Evolutionary conservation across 2,888 invertebrate genomes (phyloP), one percentile per base, ranked within the genome.

Genomic region (Spilosoma lubricipeda): DNA sequence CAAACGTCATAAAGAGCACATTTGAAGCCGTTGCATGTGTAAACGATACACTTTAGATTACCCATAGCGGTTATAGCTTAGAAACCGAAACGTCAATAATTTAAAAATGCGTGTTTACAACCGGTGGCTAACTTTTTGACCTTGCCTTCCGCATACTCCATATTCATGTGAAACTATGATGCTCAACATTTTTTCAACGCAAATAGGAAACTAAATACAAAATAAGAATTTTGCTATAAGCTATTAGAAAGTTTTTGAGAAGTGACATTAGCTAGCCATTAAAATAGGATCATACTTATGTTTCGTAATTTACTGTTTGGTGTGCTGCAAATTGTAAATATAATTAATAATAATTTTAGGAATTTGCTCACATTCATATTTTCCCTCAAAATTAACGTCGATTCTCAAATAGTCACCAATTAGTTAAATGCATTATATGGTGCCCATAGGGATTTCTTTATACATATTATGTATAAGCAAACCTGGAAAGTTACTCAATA

Each of bases 91-190:
- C 78, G 71, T 18, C 20, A 27, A 82, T 84, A 45, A 77, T 73
- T 80, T 80, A 81, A 80, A 77, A 82, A 71, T 71, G 75, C 80
- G 78, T 78, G 82, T 56, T 66, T 42, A 72, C 72, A 71, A 82
- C 75, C 71, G 69, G 76, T 77, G 68, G 73, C 77, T 75, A 75
- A 77, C 83, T 80, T 77, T 77, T 78, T 84, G 79, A 83, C 83
- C 84, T 45, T 42, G 36, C 48, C 85, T 83, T 83, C 84, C 85
- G 83, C 75, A 71, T 81, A 80, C 71, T 84, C 80, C 84, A 84
- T 84, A 84, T 84, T 84, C 83, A 84, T 84, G 81, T 76, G 71
- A 74, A 74, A 30, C 76, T 45, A 27, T 11, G 63, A 15, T 70
- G 30, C 68, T 76, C 71, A 76, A 76, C 52, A 39, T 77, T 70